phyloP scores from a whole-genome alignment of 2,113 vertebrate species.

The Pelobates fuscus region DNA sequence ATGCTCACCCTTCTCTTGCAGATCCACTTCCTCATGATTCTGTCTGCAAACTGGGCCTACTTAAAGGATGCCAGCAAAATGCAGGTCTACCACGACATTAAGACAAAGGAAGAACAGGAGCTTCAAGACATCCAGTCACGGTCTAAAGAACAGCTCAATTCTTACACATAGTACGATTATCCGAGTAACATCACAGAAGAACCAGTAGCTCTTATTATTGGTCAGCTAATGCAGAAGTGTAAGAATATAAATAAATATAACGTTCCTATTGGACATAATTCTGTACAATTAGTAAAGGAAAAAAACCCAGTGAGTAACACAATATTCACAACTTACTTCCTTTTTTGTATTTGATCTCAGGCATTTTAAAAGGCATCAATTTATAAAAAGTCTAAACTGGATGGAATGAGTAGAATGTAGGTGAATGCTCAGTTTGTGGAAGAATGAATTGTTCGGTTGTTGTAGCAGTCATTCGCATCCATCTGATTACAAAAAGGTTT shows the following conservation, averaged over 20 bases:
- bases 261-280: not conserved
- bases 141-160: constrained; percentile 98
- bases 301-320: constrained; percentile 58
- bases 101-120: constrained; percentile 97
- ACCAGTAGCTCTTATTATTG: constrained; percentile 78
- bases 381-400: no score
- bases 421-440: not conserved
- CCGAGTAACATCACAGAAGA: constrained; percentile 73
- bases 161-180: constrained; percentile 90
- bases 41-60: constrained; percentile 99
- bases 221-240: constrained; percentile 69
- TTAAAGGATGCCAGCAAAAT: constrained; percentile 98
- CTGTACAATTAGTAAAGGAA: constrained; percentile 50
- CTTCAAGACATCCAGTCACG: constrained; percentile 97
- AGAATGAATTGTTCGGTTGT: not conserved
- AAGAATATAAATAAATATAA: constrained; percentile 10
- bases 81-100: constrained; percentile 98
- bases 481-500: not conserved
- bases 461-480: not conserved
- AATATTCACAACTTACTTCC: constrained; percentile 53
- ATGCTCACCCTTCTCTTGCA: constrained; percentile 98
- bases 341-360: constrained; percentile 51
- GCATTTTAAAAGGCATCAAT: constrained; percentile 80
- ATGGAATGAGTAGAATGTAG: not conserved
- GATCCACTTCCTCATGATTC: constrained; percentile 99